These are phyloP conservation scores for Cephonodes hylas DNA, from an alignment of 2,888 invertebrate species.

Conservation along the genomic window DNA sequence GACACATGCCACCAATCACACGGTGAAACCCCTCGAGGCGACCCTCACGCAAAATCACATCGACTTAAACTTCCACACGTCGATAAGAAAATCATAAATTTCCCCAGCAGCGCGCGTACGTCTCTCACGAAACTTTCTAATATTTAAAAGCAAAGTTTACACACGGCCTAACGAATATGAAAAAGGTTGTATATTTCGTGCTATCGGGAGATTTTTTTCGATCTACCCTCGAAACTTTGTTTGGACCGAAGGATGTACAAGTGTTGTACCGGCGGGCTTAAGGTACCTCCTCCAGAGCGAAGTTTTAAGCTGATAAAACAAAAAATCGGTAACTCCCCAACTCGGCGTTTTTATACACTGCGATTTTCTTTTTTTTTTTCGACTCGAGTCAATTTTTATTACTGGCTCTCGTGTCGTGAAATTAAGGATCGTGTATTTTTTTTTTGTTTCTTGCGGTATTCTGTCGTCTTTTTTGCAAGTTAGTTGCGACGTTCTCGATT, in stretches of 20 bases:
- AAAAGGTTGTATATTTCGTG: constrained; percentile 34
- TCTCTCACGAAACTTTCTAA: constrained; percentile 34
- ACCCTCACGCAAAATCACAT: constrained; percentile 9
- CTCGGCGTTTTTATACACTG: constrained; percentile 8
- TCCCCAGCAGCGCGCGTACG: constrained; percentile 43
- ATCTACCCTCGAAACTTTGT: constrained; percentile 24
- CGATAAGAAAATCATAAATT: constrained; percentile 54
- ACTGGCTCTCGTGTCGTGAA: neutral
- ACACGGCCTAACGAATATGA: constrained; percentile 32
- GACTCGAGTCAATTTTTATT: neutral
- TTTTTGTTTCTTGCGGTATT: neutral
- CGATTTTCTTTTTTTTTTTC: neutral
- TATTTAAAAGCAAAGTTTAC: constrained; percentile 57
- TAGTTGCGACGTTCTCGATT: neutral
- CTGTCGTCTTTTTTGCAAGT: neutral
- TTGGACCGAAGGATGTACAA: constrained; percentile 36
- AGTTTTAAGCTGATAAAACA: constrained; percentile 27
- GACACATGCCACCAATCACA: neutral
- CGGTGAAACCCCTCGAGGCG: constrained; percentile 16
- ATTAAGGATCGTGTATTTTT: neutral
- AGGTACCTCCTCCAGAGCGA: constrained; percentile 32
- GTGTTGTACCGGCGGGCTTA: constrained; percentile 35
- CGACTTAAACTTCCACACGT: constrained; percentile 16
- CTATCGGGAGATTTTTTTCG: constrained; percentile 24
- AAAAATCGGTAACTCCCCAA: constrained; percentile 10